A percentile compares a stretch with the other conserved stretches of the same genome.
These are phyloP conservation scores for Desmophyllum pertusum DNA, from an alignment of 92 coral and sea anemone genomes.

Conservation along the genomic window DNA sequence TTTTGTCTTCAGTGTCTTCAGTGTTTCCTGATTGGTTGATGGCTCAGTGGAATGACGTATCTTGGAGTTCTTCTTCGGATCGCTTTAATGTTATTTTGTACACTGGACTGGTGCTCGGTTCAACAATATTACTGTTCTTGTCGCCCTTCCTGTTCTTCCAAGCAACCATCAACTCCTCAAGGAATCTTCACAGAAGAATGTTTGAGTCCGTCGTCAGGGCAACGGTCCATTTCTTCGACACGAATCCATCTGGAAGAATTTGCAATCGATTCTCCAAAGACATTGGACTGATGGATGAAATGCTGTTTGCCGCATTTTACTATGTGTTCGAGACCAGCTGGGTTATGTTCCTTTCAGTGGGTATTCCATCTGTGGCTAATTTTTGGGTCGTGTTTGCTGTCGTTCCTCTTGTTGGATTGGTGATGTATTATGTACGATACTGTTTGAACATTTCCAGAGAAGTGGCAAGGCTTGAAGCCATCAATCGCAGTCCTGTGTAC, in stretches of 20 bases:
- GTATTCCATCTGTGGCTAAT: slow-evolving; percentile 10
- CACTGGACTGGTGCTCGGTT: slow-evolving; percentile 7
- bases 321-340: background rate
- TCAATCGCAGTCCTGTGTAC: slow-evolving; percentile 26
- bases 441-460: slow-evolving; percentile 23
- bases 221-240: slow-evolving; percentile 22
- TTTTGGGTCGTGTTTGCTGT: slow-evolving; percentile 18
- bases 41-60: slow-evolving; percentile 18
- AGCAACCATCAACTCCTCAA: slow-evolving; percentile 22
- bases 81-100: background rate
- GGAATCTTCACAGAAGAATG: slow-evolving; percentile 26
- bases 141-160: slow-evolving; percentile 3
- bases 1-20: background rate
- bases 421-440: slow-evolving; percentile 8
- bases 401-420: slow-evolving; percentile 1
- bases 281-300: slow-evolving; percentile 27
- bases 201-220: background rate
- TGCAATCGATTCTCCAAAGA: slow-evolving; percentile 35
- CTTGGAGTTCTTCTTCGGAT: slow-evolving; percentile 15
- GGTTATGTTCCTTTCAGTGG: background rate
- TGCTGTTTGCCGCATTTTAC: background rate
- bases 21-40: slow-evolving; percentile 27
- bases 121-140: background rate
- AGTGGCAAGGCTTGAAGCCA: slow-evolving; percentile 20
- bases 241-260: slow-evolving; percentile 27